Percentiles rank a stretch among this genome's conserved stretches.
Evolutionary conservation across 1,140 invertebrate genomes (phyloP).

Genomic region (Oedothorax gibbosus): DNA sequence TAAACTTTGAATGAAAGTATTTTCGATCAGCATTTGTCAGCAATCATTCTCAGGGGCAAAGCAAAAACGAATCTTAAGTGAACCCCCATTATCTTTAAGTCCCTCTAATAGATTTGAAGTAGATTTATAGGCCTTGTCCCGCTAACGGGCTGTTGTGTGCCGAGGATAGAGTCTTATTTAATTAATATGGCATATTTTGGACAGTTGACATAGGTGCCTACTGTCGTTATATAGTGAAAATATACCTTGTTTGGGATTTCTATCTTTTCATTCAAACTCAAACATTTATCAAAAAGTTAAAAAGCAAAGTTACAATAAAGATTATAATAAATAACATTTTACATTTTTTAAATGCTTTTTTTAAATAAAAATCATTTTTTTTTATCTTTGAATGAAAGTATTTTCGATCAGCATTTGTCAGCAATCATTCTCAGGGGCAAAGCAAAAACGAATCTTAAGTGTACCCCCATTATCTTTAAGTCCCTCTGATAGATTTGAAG

Average conservation of each 20-base stretch:
- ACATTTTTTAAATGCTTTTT: background rate
- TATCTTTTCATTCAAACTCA: no score
- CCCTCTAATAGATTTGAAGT: slow-evolving; percentile 28
- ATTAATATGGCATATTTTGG: no score
- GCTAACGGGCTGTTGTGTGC: no score
- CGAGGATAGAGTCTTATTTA: no score
- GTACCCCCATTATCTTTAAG: slow-evolving; percentile 18
- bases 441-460: slow-evolving; percentile 7
- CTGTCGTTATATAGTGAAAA: no score
- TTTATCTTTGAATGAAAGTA: background rate
- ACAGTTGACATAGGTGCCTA: no score
- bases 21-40: slow-evolving; percentile 9
- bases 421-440: slow-evolving; percentile 2
- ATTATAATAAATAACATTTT: background rate
- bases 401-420: slow-evolving; percentile 11
- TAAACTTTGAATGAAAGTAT: background rate
- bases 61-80: slow-evolving; percentile 1
- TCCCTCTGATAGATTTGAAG: slow-evolving; percentile 25
- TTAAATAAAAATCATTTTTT: background rate
- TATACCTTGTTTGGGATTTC: no score
- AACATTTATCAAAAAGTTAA: no score
- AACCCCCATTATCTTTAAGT: slow-evolving; percentile 19
- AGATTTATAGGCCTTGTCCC: slow-evolving; percentile 42
- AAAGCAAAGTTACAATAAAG: background rate
- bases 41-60: background rate